Percentiles rank a stretch among this genome's conserved stretches.
These are phyloP conservation scores for Ascaphus truei DNA, from an alignment of 2,113 vertebrate genomes.

Conservation along the genomic window DNA sequence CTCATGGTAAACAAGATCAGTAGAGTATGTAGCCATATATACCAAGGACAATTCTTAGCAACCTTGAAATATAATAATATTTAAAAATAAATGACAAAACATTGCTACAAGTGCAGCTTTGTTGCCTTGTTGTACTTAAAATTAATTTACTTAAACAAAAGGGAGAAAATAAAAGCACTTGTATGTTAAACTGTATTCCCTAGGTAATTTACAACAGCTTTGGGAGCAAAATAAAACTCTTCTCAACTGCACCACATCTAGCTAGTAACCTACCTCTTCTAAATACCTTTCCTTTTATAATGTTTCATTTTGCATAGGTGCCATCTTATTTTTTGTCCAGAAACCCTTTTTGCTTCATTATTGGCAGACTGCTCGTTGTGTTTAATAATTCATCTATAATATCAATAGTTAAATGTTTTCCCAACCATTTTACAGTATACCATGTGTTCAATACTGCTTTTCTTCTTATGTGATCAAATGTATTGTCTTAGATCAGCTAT, in stretches of 20 bases:
- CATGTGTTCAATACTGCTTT: background rate
- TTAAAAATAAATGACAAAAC: constrained; percentile 13
- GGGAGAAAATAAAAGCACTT: background rate
- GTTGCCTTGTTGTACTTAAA: constrained; percentile 16
- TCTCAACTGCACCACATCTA: background rate
- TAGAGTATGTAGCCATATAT: constrained; percentile 25
- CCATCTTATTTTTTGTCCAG: background rate
- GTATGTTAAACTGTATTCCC: constrained; percentile 18
- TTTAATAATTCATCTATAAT: constrained; percentile 15
- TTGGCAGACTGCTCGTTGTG: constrained; percentile 1
- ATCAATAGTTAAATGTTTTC: constrained; percentile 9
- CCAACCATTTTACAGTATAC: constrained; percentile 7
- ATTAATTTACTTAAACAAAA: constrained; percentile 30
- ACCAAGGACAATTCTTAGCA: background rate
- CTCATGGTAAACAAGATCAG: too few species aligned
- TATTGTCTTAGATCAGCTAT: background rate
- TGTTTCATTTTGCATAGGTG: background rate
- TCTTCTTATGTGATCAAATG: background rate
- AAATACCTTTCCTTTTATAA: background rate
- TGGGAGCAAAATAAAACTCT: background rate
- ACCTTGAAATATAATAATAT: constrained; percentile 10
- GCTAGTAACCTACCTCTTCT: background rate
- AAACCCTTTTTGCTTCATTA: constrained; percentile 7
- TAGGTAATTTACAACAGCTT: constrained; percentile 22
- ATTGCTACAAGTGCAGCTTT: background rate